Evolutionary conservation across 2,888 invertebrate genomes (phyloP).

Genomic region (Stramonita haemastoma): DNA sequence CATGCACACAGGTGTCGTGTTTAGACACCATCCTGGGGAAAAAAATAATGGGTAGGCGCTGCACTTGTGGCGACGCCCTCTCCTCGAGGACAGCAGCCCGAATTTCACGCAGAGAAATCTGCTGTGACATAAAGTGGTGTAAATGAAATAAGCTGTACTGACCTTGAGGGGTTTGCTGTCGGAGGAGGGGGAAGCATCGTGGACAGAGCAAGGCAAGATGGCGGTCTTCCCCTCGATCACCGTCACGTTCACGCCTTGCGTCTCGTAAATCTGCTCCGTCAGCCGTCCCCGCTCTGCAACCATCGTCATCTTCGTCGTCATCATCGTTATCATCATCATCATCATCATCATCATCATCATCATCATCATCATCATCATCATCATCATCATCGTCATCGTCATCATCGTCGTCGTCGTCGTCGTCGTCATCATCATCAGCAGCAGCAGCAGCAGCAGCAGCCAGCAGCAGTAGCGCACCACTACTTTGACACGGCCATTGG

Average conservation of each 20-base stretch:
- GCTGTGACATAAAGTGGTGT: too few species aligned
- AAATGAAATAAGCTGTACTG: too few species aligned
- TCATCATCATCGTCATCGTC: background rate
- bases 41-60: too few species aligned
- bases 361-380: constrained; percentile 17
- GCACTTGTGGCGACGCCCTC: too few species aligned
- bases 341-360: constrained; percentile 7
- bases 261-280: constrained; percentile 58
- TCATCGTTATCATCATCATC: constrained; percentile 23
- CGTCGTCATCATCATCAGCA: background rate
- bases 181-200: background rate
- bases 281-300: constrained; percentile 14
- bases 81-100: too few species aligned
- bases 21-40: too few species aligned
- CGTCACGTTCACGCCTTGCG: constrained; percentile 63
- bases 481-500: too few species aligned
- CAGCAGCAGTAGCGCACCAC: background rate
- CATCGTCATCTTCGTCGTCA: background rate
- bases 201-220: constrained; percentile 66
- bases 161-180: constrained; percentile 26
- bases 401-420: background rate
- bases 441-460: constrained; percentile 13
- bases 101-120: too few species aligned
- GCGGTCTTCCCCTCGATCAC: constrained; percentile 65
- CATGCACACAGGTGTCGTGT: too few species aligned